Conservation (phyloP, 35 echinoderm and acorn worm species). For the Diadema setosum region DNA sequence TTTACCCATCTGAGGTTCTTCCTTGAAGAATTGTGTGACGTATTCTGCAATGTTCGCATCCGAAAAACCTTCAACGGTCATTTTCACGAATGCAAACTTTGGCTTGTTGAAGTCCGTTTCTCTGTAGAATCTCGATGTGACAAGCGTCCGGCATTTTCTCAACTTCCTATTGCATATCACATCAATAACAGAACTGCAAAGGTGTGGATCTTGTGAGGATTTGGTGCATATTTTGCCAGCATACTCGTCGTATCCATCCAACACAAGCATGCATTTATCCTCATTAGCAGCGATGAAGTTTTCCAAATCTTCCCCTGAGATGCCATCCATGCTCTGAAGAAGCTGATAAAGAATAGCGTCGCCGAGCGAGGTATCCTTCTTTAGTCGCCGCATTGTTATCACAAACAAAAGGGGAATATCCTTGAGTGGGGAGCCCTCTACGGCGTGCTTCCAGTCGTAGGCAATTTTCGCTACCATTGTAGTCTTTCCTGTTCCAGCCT, state of each 20-base stretch:
- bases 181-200: background rate
- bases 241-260: conserved; percentile 5
- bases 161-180: too few species aligned
- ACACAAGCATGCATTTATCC: background rate
- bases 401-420: background rate
- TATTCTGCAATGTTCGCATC: background rate
- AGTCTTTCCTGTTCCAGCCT: background rate
- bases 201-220: background rate
- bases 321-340: background rate
- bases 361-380: background rate
- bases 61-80: background rate
- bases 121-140: background rate
- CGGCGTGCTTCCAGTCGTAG: background rate
- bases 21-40: background rate
- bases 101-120: background rate
- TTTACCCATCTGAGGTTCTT: background rate
- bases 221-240: background rate
- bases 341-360: background rate
- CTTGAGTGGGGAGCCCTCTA: background rate
- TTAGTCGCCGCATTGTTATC: background rate
- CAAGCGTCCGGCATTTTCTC: background rate
- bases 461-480: background rate
- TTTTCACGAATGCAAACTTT: background rate
- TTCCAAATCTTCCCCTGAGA: background rate
- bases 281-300: background rate